phyloP scores from a whole-genome alignment of 2,113 vertebrate species.

The Melanocharis versteri region DNA sequence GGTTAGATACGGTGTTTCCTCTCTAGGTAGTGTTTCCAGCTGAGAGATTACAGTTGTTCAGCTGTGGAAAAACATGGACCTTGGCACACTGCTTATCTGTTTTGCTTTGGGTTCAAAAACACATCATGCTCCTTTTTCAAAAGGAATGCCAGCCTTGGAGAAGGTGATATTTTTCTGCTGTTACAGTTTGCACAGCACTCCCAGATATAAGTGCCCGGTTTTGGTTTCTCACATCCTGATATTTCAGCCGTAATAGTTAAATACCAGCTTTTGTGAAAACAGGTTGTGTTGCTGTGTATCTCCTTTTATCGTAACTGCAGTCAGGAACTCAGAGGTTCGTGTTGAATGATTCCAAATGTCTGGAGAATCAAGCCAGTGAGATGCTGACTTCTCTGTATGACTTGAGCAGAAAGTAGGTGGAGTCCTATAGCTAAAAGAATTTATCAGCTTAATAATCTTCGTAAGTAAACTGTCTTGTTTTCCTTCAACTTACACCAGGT shows the following conservation, averaged over 20 bases:
- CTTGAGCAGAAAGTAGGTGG: background rate
- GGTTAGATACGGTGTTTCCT: background rate
- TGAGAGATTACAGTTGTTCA: background rate
- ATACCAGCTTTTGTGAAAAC: background rate
- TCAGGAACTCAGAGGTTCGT: fast-evolving
- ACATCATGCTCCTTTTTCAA: background rate
- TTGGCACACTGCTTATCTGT: constrained; percentile 11
- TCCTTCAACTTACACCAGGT: constrained; percentile 69
- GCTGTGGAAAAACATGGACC: background rate
- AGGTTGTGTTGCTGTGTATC: background rate
- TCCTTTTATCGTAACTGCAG: background rate
- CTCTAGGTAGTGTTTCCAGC: background rate
- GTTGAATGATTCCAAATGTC: no score
- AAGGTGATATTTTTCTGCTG: background rate
- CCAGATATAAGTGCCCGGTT: background rate
- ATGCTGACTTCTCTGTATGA: background rate
- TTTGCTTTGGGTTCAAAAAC: background rate
- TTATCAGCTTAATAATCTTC: background rate
- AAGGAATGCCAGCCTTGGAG: background rate
- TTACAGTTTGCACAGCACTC: background rate
- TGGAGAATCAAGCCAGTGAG: background rate
- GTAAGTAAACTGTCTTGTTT: background rate
- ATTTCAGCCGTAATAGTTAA: background rate
- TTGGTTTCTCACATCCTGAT: background rate
- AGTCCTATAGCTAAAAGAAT: background rate